A percentile compares a stretch with the other conserved stretches of the same genome.
Evolutionary conservation across 2,888 invertebrate species (phyloP).

Genomic region (Leptarthrus brevirostris): DNA sequence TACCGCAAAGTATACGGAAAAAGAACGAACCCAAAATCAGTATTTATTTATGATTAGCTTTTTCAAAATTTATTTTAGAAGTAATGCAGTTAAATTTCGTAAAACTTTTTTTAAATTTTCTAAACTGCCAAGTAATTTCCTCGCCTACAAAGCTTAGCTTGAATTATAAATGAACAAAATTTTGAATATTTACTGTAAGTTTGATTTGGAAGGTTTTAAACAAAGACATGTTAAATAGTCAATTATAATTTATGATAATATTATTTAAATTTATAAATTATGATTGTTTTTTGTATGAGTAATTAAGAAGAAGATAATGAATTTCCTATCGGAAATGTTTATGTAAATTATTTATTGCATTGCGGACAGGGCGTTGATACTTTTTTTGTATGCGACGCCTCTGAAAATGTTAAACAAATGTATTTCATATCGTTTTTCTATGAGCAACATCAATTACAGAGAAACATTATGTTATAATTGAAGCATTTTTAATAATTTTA

Average conservation of each 20-base stretch:
- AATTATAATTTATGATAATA: slow-evolving; percentile 45
- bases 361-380: background rate
- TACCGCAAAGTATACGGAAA: no score
- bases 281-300: slow-evolving; percentile 39
- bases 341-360: slow-evolving; percentile 40
- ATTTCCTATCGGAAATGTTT: slow-evolving; percentile 45
- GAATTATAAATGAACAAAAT: no score
- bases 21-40: no score
- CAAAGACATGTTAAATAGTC: slow-evolving; percentile 41
- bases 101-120: no score
- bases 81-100: no score
- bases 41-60: no score
- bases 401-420: background rate
- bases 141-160: no score
- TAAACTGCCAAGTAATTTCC: no score
- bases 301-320: background rate
- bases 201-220: background rate
- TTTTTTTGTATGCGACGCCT: slow-evolving; percentile 12
- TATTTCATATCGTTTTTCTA: slow-evolving; percentile 43
- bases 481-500: no score
- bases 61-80: no score
- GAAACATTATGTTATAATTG: no score
- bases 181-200: no score
- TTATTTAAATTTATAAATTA: slow-evolving; percentile 44
- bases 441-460: slow-evolving; percentile 40